Percentiles rank a stretch among this genome's conserved stretches.
These are phyloP conservation scores for Cyclina sinensis DNA, from an alignment of 1,140 invertebrate genomes.

Conservation along the genomic window DNA sequence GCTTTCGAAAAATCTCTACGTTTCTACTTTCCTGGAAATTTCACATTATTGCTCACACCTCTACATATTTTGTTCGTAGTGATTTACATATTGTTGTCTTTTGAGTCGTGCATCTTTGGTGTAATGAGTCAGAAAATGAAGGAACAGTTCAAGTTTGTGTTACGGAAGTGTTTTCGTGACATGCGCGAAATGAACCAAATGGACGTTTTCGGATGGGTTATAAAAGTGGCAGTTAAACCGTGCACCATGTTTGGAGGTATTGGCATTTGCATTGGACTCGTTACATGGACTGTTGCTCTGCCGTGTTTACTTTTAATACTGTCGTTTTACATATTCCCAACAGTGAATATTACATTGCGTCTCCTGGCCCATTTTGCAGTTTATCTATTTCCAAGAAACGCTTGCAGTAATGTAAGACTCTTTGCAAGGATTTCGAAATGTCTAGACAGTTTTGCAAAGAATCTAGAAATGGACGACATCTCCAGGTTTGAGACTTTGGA, in stretches of 20 bases:
- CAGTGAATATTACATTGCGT: conserved; percentile 43
- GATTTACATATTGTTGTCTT: conserved; percentile 23
- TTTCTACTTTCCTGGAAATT: conserved; percentile 51
- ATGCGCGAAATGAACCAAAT: conserved; percentile 45
- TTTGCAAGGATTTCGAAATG: neutral
- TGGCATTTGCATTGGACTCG: conserved; percentile 48
- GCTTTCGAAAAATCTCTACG: conserved; percentile 18
- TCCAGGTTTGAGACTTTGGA: conserved; percentile 11
- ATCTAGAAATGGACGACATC: neutral
- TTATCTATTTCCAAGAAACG: conserved; percentile 20
- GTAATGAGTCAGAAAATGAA: conserved; percentile 6
- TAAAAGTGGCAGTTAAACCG: conserved; percentile 11
- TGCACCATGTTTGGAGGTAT: conserved; percentile 50
- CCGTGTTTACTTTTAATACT: conserved; percentile 40
- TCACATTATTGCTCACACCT: conserved; percentile 48
- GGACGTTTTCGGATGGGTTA: conserved; percentile 36
- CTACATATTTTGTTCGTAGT: conserved; percentile 35
- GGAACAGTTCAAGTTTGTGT: conserved; percentile 36
- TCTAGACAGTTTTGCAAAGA: neutral
- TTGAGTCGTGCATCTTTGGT: conserved; percentile 38
- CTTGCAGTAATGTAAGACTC: neutral
- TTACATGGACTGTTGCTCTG: conserved; percentile 36
- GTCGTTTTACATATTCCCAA: conserved; percentile 55
- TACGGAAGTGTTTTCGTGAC: conserved; percentile 53
- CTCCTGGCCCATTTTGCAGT: conserved; percentile 50